Percentiles rank a stretch among this genome's conserved stretches.
Conservation (phyloP, 2,113 vertebrate species). For the Lampris megalopsis region DNA sequence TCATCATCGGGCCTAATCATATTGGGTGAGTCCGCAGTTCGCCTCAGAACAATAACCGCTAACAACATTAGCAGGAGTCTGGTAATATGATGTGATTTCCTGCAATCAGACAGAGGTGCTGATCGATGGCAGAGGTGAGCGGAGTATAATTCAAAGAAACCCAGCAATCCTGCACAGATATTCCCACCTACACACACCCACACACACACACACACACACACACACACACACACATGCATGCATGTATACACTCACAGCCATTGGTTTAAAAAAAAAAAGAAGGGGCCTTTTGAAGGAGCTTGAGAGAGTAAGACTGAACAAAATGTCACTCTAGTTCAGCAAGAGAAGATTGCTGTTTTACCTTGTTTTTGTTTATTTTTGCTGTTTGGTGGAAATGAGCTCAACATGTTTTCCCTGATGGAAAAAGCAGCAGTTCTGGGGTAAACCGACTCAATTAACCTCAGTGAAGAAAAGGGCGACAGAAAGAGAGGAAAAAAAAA, state of each 20-base stretch:
- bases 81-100: constrained; percentile 79
- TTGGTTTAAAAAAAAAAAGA: not conserved
- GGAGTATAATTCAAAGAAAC: constrained; percentile 63
- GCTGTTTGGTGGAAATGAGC: constrained; percentile 44
- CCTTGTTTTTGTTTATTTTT: constrained; percentile 46
- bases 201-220: constrained; percentile 5
- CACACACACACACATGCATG: not conserved
- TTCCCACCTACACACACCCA: constrained; percentile 14
- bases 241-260: not conserved
- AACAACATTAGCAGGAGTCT: constrained; percentile 75
- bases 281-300: not conserved
- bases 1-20: constrained; percentile 80
- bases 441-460: constrained; percentile 82
- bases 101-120: constrained; percentile 66
- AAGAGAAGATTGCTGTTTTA: constrained; percentile 16
- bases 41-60: constrained; percentile 81
- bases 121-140: constrained; percentile 72
- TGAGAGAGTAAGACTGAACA: not conserved
- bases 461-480: constrained; percentile 59
- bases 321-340: constrained; percentile 24
- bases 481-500: constrained; percentile 32
- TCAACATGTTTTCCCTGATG: constrained; percentile 51
- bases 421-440: constrained; percentile 56
- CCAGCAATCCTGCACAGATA: constrained; percentile 43
- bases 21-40: constrained; percentile 69